Evolutionary conservation across 1,140 invertebrate genomes (phyloP).

Genomic region (Nephila pilipes): DNA sequence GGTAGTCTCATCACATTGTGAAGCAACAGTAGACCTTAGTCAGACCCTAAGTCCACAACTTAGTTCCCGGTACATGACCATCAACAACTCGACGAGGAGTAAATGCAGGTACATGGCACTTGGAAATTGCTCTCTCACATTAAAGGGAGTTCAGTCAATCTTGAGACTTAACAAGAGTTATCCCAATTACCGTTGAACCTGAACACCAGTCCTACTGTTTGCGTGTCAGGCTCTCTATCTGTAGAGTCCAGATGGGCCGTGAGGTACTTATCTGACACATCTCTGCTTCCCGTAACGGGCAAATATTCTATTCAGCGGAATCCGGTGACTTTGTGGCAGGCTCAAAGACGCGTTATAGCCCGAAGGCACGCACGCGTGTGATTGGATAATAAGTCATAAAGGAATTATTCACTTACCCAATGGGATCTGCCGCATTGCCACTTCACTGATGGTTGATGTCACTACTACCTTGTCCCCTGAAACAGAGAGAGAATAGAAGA

Average conservation of each 20-base stretch:
- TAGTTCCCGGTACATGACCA: not conserved
- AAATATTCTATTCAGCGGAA: conserved; percentile 48
- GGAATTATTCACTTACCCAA: conserved; percentile 56
- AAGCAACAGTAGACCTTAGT: not conserved
- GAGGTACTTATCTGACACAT: conserved; percentile 50
- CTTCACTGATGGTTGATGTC: conserved; percentile 63
- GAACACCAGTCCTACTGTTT: conserved; percentile 19
- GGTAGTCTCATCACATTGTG: not conserved
- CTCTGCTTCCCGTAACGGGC: conserved; percentile 1
- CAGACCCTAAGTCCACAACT: not conserved
- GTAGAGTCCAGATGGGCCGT: not conserved
- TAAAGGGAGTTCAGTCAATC: not conserved
- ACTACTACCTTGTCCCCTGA: conserved; percentile 30
- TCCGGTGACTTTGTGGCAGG: not conserved
- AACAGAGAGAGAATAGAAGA: conserved; percentile 29
- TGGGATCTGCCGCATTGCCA: conserved; percentile 58
- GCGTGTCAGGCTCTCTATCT: conserved; percentile 49
- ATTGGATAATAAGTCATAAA: conserved; percentile 56
- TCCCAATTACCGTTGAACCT: conserved; percentile 47
- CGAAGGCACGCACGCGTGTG: conserved; percentile 38
- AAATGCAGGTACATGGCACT: not conserved
- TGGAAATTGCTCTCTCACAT: conserved; percentile 4
- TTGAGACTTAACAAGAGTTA: conserved; percentile 31
- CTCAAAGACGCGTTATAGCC: conserved; percentile 40
- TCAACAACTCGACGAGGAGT: not conserved